Conservation (phyloP, 2,113 vertebrate genomes). For the Forbesichthys papilliferus region DNA sequence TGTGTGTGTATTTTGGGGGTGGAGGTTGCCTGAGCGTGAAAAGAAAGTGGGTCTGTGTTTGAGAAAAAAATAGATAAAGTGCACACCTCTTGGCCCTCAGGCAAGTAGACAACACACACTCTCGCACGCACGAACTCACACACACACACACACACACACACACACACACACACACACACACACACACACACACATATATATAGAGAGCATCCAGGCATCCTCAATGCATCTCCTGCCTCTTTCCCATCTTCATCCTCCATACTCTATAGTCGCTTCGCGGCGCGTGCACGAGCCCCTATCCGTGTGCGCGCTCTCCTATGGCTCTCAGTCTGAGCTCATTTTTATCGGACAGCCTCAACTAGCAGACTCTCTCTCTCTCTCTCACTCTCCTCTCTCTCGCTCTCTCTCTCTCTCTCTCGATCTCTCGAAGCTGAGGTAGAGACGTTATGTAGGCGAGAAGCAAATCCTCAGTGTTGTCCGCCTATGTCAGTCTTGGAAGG, state of each 20-base stretch:
- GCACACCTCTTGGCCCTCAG: slow-evolving; percentile 19
- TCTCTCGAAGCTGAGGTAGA: slow-evolving; percentile 34
- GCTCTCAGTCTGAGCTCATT: slow-evolving; percentile 28
- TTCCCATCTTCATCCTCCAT: not conserved
- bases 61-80: slow-evolving; percentile 24
- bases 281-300: not conserved
- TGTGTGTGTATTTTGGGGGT: not conserved
- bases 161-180: slow-evolving; percentile 6
- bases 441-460: slow-evolving; percentile 49
- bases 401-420: not conserved
- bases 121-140: too few relatives aligned
- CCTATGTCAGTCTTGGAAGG: slow-evolving; percentile 44
- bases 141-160: too few relatives aligned
- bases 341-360: slow-evolving; percentile 15
- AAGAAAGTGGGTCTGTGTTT: slow-evolving; percentile 16
- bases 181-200: not conserved
- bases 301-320: slow-evolving; percentile 8
- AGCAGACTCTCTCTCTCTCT: slow-evolving; percentile 21
- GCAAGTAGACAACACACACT: not conserved
- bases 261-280: slow-evolving; percentile 2
- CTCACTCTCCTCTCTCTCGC: slow-evolving; percentile 2
- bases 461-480: slow-evolving; percentile 14
- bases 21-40: slow-evolving; percentile 38
- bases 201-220: not conserved
- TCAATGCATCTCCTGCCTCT: not conserved